Percentiles rank a stretch among this genome's conserved stretches.
These are phyloP conservation scores for Percina caprodes DNA, from an alignment of 2,113 vertebrate genomes.

Conservation along the genomic window DNA sequence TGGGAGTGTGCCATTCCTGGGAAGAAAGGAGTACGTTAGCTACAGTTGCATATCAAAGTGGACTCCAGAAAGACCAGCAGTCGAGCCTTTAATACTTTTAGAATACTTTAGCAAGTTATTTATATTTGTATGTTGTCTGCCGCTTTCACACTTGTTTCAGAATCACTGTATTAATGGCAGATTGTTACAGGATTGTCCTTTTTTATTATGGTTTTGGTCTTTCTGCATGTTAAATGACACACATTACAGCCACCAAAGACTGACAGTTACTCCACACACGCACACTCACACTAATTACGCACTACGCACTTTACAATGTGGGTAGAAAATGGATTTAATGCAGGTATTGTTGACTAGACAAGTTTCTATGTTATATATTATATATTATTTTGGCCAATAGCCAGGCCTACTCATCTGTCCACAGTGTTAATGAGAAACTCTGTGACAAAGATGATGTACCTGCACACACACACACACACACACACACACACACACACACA, in stretches of 20 bases:
- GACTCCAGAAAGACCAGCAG: neutral
- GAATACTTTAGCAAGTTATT: neutral
- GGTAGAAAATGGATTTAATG: no score
- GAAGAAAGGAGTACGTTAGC: constrained; percentile 92
- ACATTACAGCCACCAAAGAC: neutral
- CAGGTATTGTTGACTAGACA: no score
- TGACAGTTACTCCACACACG: no score
- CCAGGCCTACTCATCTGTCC: no score
- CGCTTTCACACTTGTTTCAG: neutral
- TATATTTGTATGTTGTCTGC: neutral
- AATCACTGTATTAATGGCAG: neutral
- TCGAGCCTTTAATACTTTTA: neutral
- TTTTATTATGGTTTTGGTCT: neutral
- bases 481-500: no score
- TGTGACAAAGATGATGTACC: no score
- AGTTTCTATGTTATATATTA: no score
- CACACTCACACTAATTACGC: no score
- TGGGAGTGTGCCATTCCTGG: constrained; percentile 99
- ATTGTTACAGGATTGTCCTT: neutral
- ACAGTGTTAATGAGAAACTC: no score
- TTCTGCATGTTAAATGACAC: neutral
- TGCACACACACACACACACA: no score
- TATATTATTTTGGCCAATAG: no score
- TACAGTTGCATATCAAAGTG: neutral
- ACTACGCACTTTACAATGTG: no score